phyloP scores from a whole-genome alignment of 2,888 invertebrate genomes.

The Drosophila niveifrons region DNA sequence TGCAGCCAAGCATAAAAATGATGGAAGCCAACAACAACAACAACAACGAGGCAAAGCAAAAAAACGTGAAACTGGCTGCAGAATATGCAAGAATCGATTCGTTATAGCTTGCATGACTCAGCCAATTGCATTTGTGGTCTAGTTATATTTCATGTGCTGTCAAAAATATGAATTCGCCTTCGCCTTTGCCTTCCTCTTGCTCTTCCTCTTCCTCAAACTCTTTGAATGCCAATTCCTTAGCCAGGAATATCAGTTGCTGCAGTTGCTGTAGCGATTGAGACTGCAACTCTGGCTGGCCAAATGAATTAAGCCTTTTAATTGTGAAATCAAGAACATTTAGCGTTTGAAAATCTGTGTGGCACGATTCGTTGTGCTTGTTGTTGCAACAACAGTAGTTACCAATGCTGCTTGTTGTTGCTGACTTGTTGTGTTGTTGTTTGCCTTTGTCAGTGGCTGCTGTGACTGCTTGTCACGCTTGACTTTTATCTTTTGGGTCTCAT shows the following conservation, averaged over 20 bases:
- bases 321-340: slow-evolving; percentile 71
- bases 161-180: slow-evolving; percentile 64
- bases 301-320: slow-evolving; percentile 73
- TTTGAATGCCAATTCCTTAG: slow-evolving; percentile 33
- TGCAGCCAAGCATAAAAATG: slow-evolving; percentile 69
- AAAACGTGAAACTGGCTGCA: slow-evolving; percentile 39
- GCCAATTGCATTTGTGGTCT: slow-evolving; percentile 42
- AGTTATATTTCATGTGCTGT: slow-evolving; percentile 70
- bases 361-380: slow-evolving; percentile 53
- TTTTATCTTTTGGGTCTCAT: slow-evolving; percentile 51
- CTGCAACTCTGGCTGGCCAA: slow-evolving; percentile 34
- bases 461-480: slow-evolving; percentile 65
- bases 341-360: slow-evolving; percentile 48
- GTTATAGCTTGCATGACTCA: slow-evolving; percentile 60
- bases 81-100: slow-evolving; percentile 49
- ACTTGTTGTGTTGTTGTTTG: slow-evolving; percentile 23
- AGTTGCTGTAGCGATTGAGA: slow-evolving; percentile 1
- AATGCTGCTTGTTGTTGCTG: slow-evolving; percentile 19
- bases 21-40: slow-evolving; percentile 50
- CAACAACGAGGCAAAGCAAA: slow-evolving; percentile 38
- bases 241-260: slow-evolving; percentile 51
- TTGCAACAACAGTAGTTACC: slow-evolving; percentile 20
- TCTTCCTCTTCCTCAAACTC: slow-evolving; percentile 7
- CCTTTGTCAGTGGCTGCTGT: slow-evolving; percentile 15
- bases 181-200: slow-evolving; percentile 34